Evolutionary conservation across 2,888 invertebrate species (phyloP), one percentile per base, ranked within the genome.

Genomic region (Seira sanloemensis): DNA sequence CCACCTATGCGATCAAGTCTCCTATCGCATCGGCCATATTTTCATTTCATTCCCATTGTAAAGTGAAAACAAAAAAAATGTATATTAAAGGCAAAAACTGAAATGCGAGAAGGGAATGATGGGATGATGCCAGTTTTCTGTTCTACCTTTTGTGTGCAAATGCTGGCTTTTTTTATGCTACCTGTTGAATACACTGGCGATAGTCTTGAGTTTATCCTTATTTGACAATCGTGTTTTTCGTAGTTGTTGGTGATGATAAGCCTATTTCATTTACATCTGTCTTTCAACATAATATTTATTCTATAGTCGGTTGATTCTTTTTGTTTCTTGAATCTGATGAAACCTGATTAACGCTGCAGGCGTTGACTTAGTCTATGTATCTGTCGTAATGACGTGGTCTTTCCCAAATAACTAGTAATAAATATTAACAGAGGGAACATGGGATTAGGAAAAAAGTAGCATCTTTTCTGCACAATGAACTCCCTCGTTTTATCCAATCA

Each of bases 341-440:
- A 85, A 85, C 84, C 78, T 85, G 84, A 85, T 80, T 85, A 80
- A 76, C 68, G 84, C 84, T 85, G 76, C 76, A 76, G 84, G 84
- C 84, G 77, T 68, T 80, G 50, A 58, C 80, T 80, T 85, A 80
- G 77, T 82, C 46, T 76, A 68, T 71, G 26, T 77, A 73, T 62
- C 58, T 82, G 54, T 72, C 65, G 78, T 84, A 85, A 85, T 80
- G 84, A 85, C 67, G 65, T 77, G 75, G 79, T 80, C 80, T 77
- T 85, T 85, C 79, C 84, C 73, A 85, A 85, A 81, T 58, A 68
- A 76, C 73, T 66, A 74, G 46, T 50, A 73, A 77, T 77, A 68
- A 62, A 62, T 62, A 50, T 7, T 12, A 23, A n/a, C 19, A 23
- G 62, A 2, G 23, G 7, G 62, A 62, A 62, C 62, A 62, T 62